A percentile compares a stretch with the other conserved stretches of the same genome.
Conservation (phyloP, 64 coral and sea anemone genomes). For the Stylophora pistillata region DNA sequence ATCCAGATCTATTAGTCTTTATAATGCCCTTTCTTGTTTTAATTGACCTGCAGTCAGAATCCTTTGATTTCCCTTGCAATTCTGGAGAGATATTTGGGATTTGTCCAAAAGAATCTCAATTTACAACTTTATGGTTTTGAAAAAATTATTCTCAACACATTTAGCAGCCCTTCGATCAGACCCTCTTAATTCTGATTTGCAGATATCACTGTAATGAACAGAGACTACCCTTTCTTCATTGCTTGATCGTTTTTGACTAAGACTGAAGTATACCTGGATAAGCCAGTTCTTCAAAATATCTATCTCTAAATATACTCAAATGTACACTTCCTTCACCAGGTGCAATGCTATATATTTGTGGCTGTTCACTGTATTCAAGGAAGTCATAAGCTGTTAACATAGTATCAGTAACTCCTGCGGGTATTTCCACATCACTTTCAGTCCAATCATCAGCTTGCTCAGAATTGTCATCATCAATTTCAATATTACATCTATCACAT, state of each 20-base stretch:
- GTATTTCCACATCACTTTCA: conserved; percentile 13
- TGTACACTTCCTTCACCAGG: conserved; percentile 11
- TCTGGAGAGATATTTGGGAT: background rate
- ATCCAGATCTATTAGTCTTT: conserved; percentile 3
- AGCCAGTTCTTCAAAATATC: conserved; percentile 34
- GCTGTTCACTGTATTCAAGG: background rate
- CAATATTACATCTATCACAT: too few species aligned
- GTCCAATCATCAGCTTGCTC: conserved; percentile 1
- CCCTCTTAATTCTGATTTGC: conserved; percentile 15
- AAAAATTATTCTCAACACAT: conserved; percentile 2
- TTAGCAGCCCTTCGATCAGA: conserved; percentile 8
- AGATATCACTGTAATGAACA: conserved; percentile 29
- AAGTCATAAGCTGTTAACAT: conserved; percentile 13
- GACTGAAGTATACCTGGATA: conserved; percentile 31
- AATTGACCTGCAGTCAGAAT: background rate
- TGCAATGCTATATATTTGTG: background rate
- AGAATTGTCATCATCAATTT: too few species aligned
- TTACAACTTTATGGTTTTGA: background rate
- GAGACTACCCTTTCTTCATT: background rate
- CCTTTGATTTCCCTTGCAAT: conserved; percentile 3
- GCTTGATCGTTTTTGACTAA: background rate
- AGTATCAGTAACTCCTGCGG: background rate
- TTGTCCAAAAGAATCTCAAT: conserved; percentile 9
- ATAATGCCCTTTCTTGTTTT: conserved; percentile 1
- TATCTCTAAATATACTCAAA: conserved; percentile 52